phyloP scores from a whole-genome alignment of 2,888 invertebrate genomes.

The Nemotelus nigrinus region DNA sequence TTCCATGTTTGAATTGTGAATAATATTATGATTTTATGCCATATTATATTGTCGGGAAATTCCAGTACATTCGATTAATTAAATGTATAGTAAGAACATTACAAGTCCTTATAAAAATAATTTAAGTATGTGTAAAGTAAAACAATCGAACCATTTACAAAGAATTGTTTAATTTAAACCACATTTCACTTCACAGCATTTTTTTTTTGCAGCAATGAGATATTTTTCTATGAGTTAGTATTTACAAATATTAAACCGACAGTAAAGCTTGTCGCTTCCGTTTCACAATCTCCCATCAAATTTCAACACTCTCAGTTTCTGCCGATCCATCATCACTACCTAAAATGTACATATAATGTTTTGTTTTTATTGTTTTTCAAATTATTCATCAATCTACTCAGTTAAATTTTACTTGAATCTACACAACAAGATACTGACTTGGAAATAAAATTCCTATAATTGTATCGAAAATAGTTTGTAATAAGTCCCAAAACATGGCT shows the following conservation, averaged over 20 bases:
- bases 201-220: too few species aligned
- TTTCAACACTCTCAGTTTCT: slow-evolving; percentile 62
- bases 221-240: too few species aligned
- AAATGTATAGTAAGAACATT: too few species aligned
- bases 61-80: too few species aligned
- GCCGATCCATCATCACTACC: slow-evolving; percentile 58
- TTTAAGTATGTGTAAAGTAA: too few species aligned
- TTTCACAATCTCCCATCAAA: background rate
- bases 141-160: too few species aligned
- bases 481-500: slow-evolving; percentile 45
- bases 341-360: background rate
- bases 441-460: slow-evolving; percentile 50
- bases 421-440: slow-evolving; percentile 39
- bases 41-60: too few species aligned
- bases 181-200: too few species aligned
- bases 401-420: background rate
- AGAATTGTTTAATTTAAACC: too few species aligned
- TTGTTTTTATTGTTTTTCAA: background rate
- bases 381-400: background rate
- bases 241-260: background rate
- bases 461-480: slow-evolving; percentile 48
- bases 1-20: too few species aligned
- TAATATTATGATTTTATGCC: too few species aligned
- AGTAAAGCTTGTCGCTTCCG: background rate
- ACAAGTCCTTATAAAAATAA: too few species aligned